Percentiles rank a stretch among this genome's conserved stretches.
Evolutionary conservation across 92 coral and sea anemone species (phyloP).

Genomic region (Umimayanthus chanpuru): DNA sequence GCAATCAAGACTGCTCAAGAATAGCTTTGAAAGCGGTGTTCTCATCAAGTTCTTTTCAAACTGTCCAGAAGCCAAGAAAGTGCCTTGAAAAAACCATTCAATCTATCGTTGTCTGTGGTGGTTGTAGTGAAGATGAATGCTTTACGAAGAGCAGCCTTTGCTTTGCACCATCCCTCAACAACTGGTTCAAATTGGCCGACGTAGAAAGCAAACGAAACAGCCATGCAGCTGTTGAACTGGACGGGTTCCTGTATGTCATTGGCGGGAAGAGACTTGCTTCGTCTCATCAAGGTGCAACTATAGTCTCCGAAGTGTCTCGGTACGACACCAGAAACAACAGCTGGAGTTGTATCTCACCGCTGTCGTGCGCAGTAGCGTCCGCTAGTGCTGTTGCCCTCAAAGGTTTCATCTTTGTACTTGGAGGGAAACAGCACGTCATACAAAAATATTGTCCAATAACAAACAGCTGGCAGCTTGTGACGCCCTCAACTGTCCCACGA

Average conservation of each 20-base stretch:
- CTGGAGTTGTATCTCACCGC: constrained; percentile 18
- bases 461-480: constrained; percentile 22
- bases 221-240: constrained; percentile 17
- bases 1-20: constrained; percentile 24
- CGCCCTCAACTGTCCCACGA: constrained; percentile 10
- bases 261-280: constrained; percentile 14
- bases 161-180: constrained; percentile 19
- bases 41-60: not conserved
- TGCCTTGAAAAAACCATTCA: constrained; percentile 11
- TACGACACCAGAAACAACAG: constrained; percentile 31
- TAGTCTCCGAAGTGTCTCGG: constrained; percentile 3
- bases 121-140: not conserved
- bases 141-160: constrained; percentile 2
- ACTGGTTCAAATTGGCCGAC: constrained; percentile 8
- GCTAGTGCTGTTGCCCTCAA: constrained; percentile 11
- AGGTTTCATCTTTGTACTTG: not conserved
- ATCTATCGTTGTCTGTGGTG: constrained; percentile 27
- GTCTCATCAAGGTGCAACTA: not conserved
- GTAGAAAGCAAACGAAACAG: not conserved
- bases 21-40: constrained; percentile 18
- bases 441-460: constrained; percentile 28
- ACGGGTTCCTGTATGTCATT: constrained; percentile 23
- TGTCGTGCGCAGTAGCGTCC: not conserved
- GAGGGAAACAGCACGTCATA: constrained; percentile 1
- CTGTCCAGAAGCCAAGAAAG: constrained; percentile 1